Evolutionary conservation across 2,113 vertebrate genomes (phyloP).

Genomic region (Phainopepla nitens): DNA sequence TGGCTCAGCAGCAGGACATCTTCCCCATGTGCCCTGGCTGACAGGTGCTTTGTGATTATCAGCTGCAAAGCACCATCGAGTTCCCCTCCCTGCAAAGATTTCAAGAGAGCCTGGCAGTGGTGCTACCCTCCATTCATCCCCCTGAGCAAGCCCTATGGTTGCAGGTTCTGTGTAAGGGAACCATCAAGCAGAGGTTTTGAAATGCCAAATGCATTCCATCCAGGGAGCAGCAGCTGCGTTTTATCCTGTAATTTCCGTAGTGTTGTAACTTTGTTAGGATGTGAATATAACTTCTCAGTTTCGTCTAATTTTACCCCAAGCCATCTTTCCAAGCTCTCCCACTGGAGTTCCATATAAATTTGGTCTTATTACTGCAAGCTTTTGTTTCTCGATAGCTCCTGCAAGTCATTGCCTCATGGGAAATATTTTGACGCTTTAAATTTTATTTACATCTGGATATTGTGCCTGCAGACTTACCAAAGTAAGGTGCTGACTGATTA

Average conservation of each 20-base stretch:
- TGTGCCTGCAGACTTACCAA: neutral
- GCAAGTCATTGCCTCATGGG: neutral
- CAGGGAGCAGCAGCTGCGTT: neutral
- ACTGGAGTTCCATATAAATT: neutral
- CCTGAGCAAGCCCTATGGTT: neutral
- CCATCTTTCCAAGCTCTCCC: neutral
- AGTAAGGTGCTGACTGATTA: neutral
- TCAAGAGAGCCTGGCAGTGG: neutral
- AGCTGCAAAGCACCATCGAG: neutral
- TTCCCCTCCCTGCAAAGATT: neutral
- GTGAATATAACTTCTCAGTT: neutral
- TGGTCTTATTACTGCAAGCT: neutral
- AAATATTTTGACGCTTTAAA: neutral
- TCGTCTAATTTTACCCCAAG: neutral
- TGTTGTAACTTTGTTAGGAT: neutral
- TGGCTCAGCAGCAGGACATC: neutral
- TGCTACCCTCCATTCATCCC: neutral
- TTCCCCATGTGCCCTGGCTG: neutral
- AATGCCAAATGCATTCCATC: neutral
- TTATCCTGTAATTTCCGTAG: neutral
- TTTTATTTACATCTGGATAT: constrained; percentile 18
- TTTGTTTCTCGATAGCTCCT: neutral
- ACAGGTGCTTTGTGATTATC: neutral
- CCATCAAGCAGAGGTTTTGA: neutral
- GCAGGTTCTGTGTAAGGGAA: neutral